These are phyloP conservation scores for Macrosteles quadrilineatus DNA, from an alignment of 1,140 invertebrate genomes.

Conservation along the genomic window DNA sequence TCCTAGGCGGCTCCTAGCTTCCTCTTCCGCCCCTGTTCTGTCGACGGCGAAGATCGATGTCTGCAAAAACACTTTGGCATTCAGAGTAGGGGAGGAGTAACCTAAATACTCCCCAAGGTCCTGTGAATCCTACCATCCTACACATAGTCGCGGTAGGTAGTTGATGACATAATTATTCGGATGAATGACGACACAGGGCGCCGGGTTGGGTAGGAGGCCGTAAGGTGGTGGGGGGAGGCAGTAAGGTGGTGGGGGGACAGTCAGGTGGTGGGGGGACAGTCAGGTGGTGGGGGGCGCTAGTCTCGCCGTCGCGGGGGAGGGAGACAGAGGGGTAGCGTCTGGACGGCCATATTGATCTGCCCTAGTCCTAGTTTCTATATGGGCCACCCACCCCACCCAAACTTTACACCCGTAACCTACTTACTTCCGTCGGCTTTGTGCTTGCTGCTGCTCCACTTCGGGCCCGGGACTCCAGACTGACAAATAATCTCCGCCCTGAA, in stretches of 20 bases:
- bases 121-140: too few species aligned
- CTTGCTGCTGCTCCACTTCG: too few species aligned
- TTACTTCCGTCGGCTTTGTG: slow-evolving; percentile 5
- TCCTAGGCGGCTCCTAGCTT: too few species aligned
- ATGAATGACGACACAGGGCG: background rate
- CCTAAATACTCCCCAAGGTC: background rate
- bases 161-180: slow-evolving; percentile 14
- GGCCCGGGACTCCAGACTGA: too few species aligned
- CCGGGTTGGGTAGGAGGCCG: background rate
- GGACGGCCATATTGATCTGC: slow-evolving; percentile 13
- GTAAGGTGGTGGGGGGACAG: background rate
- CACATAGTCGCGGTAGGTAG: background rate
- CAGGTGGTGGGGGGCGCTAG: background rate
- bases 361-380: slow-evolving; percentile 26
- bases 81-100: background rate
- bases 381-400: slow-evolving; percentile 10
- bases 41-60: background rate
- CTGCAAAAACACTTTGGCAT: background rate
- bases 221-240: background rate
- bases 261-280: background rate
- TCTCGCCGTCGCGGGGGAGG: background rate
- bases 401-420: slow-evolving; percentile 23
- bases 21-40: too few species aligned
- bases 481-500: too few species aligned
- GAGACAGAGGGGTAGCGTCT: background rate